These are phyloP conservation scores for Hydraecia micacea DNA, from an alignment of 2,888 invertebrate genomes.

Conservation along the genomic window DNA sequence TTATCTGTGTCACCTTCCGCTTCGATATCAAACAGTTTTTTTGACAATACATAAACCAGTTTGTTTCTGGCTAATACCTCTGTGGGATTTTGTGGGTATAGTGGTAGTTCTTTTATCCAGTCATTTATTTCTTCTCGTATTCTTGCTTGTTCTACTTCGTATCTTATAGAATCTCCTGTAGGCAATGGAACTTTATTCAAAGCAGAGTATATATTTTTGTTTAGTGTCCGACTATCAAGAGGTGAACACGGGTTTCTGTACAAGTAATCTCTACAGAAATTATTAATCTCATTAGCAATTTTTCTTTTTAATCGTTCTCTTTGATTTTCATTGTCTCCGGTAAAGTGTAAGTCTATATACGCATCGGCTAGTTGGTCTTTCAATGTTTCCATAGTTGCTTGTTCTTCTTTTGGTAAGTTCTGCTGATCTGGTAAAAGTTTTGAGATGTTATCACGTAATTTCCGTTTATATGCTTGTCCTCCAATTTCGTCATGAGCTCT, in stretches of 20 bases:
- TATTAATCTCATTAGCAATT: slow-evolving; percentile 72
- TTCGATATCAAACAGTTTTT: slow-evolving; percentile 75
- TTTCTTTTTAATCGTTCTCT: slow-evolving; percentile 71
- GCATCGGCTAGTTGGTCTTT: slow-evolving; percentile 80
- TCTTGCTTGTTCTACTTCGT: slow-evolving; percentile 73
- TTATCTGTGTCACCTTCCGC: slow-evolving; percentile 56
- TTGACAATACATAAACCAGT: slow-evolving; percentile 71
- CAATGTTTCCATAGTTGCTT: slow-evolving; percentile 73
- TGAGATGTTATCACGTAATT: slow-evolving; percentile 74
- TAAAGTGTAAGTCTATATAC: slow-evolving; percentile 77
- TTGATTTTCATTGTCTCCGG: slow-evolving; percentile 64
- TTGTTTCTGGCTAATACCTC: slow-evolving; percentile 70
- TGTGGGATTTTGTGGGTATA: slow-evolving; percentile 60
- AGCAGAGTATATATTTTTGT: slow-evolving; percentile 71
- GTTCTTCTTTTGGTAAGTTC: slow-evolving; percentile 67
- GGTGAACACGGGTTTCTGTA: slow-evolving; percentile 69
- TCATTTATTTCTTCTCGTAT: slow-evolving; percentile 74
- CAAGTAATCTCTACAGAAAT: slow-evolving; percentile 77
- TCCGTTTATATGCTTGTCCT: slow-evolving; percentile 74
- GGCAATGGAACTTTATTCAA: slow-evolving; percentile 74
- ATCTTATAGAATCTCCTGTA: slow-evolving; percentile 70
- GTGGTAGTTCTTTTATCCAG: slow-evolving; percentile 73
- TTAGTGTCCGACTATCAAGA: slow-evolving; percentile 68
- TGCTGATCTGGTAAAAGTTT: slow-evolving; percentile 70
- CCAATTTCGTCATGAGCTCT: slow-evolving; percentile 69